Base-by-base conservation (phyloP, 2,113 vertebrate species). In the Eira barbara region DNA sequence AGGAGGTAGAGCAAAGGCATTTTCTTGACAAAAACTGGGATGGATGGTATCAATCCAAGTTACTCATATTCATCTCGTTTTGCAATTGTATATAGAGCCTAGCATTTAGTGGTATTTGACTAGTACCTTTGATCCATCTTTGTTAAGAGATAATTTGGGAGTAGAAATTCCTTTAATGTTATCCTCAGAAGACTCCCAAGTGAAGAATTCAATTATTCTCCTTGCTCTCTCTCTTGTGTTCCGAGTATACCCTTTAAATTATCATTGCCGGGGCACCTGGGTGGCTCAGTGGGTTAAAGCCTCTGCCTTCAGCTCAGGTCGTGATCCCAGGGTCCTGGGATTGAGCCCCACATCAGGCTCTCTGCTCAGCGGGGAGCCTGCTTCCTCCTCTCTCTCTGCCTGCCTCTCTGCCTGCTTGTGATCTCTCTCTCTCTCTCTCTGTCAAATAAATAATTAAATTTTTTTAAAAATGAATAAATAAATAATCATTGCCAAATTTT, bases 21-120 rank as follows among this genome's bases (percentile, higher is more conserved):
- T 59, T 95, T 92, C 63, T 79, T 82, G 13, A 49, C 42, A 87
- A 63, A 82, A 84, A 79, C 17, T 86, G 20, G 49, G 65, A 83
- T 59, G 36, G 84, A 92, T 88, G 29, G 52, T 49, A 88, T 29
- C 42, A 90, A 14, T 31, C 20, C 25, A 73, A 82, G 87, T 92
- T 94, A 94, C 97, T 97, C 94, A 39, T 97, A 95, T 98, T 97
- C 76, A 96, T 97, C 69, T 91, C 45, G 23, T 65, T 98, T 88
- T 97, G 92, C 92, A 91, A 67, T 97, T 96, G 96, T 39, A 47
- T 61, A 57, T 17, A 94, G 45, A 95, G 76, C 78, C 7, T 59
- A 84, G 49, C 49, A 76, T 90, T 61, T 81, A 49, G 80, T 57
- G 69, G 59, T 34, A 63, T 95, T 96, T 97, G 94, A 97, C 89